phyloP scores from a whole-genome alignment of 1,140 invertebrate genomes.

The Orius insidiosus region DNA sequence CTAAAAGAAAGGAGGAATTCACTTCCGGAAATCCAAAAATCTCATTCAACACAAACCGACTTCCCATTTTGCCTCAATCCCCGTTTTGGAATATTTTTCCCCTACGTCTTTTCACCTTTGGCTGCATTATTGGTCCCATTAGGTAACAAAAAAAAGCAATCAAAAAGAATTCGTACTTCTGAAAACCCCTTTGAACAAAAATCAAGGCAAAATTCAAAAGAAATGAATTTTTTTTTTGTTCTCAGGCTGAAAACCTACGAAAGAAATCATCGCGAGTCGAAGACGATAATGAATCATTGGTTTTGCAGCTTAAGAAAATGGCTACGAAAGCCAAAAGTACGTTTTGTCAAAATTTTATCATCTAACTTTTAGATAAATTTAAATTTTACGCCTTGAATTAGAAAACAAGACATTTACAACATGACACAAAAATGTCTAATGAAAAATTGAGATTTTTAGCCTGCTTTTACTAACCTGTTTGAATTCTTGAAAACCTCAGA shows the following conservation, averaged over 20 bases:
- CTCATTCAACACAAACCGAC: slow-evolving; percentile 1
- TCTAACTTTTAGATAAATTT: background rate
- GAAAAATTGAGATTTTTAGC: too few relatives aligned
- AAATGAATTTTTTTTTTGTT: slow-evolving; percentile 24
- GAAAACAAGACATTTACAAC: too few relatives aligned
- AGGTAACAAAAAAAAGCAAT: slow-evolving; percentile 16
- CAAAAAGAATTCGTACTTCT: slow-evolving; percentile 10
- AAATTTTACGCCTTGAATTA: too few relatives aligned
- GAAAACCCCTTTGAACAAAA: background rate
- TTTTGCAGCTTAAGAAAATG: slow-evolving; percentile 86
- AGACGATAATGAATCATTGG: slow-evolving; percentile 84
- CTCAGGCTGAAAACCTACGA: slow-evolving; percentile 61
- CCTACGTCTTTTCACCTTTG: slow-evolving; percentile 21
- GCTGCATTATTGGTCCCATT: slow-evolving; percentile 23
- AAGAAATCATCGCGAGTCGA: slow-evolving; percentile 75
- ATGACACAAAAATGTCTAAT: too few relatives aligned
- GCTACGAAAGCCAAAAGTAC: slow-evolving; percentile 64
- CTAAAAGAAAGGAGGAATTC: too few relatives aligned
- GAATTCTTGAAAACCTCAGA: too few relatives aligned
- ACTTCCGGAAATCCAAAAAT: too few relatives aligned
- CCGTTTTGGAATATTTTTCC: slow-evolving; percentile 15
- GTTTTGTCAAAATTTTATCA: slow-evolving; percentile 19
- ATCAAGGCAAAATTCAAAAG: background rate
- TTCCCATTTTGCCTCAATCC: too few relatives aligned
- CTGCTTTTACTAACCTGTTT: too few relatives aligned